Base-by-base conservation (phyloP, 2,888 invertebrate species). In the Epinotia ramella region DNA sequence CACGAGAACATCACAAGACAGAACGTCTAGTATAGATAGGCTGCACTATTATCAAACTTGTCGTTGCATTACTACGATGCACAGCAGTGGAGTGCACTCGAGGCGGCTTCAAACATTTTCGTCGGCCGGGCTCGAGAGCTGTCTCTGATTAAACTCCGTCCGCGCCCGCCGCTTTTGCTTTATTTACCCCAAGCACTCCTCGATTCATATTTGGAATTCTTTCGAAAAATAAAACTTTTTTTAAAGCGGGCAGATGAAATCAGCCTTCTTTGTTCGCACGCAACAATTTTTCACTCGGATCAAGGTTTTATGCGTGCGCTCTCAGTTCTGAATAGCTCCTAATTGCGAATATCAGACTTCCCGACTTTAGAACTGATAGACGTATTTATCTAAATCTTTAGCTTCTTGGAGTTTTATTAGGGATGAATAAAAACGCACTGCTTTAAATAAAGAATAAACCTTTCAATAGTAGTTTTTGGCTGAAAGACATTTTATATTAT, bases 141-240 rank as follows among this genome's bases (percentile, higher is more conserved):
- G 89, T 83, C 82, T 84, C 86, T 91, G 91, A 91, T 91, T 91
- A 90, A 91, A 90, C 87, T 85, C 84, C 78, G 83, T 82, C 84
- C 82, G 78, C 79, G 80, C 79, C 79, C 79, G 81, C 81, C 77
- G 79, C 78, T 80, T 78, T 79, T 44, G 70, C 75, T 75, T 71
- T 75, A 70, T 71, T 77, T 77, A 67, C 56, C 60, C 40, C 40
- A 9, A 40, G 40, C 40, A 40, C 40, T 70, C 64, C 68, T 44
- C 69, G 70, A 65, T 71, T 65, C 70, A 65, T 75, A 66, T 66
- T 60, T 60, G 40, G 65, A 13, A 44, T 75, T 66, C 53, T 53
- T 66, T 66, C 53, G 40, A 53, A 65, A 70, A 53, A 53, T 59
- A 56, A 73, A 53, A 53, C 40, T 24, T 3, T 69, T 59, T 40